Evolutionary conservation across 2,888 invertebrate species (phyloP), one percentile per base, ranked within the genome.

Genomic region (Ypsolopha scabrella): DNA sequence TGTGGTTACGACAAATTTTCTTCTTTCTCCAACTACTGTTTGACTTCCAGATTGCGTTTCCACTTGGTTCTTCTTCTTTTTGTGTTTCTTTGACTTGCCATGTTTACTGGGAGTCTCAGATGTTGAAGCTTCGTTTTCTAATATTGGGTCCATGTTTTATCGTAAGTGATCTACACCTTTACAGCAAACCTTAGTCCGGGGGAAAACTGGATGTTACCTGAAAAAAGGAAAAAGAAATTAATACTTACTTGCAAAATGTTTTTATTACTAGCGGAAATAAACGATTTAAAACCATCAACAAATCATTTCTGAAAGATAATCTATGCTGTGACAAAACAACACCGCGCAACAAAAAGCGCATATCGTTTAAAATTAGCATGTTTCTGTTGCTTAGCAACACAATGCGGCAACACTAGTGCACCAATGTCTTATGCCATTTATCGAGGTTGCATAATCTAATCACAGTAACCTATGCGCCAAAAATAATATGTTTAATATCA

Each of bases 71-170:
- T 76, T 82, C 62, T 81, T 86, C 66, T 83, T 83, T 65, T 79
- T 85, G 53, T 80, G 71, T 61, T 82, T 80, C 69, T 80, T 82
- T 37, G 75, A 69, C 63, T 85, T 86, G 45, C 78, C 82, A 71
- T 74, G 73, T 63, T 79, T 85, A 9, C 65, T 66, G 33, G 78
- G 74, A 47, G 81, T 75, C 52, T 82, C 85, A 45, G 78, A 68
- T 48, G 79, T 69, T 53, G 80, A 78, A 55, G 76, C 70, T 70
- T 86, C 86, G 75, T 85, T 86, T 80, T 86, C 86, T 71, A 86
- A 68, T 62, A 86, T 86, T 59, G 86, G 86, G 74, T 86, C 85
- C 86, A 86, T 86, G 56, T 66, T 68, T 55, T 55, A 60, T 60
- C 55, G 67, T 60, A 62, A 62, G 51, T 56, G 57, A 62, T 53